Evolutionary conservation across 2,888 invertebrate species (phyloP), one percentile per base, ranked within the genome.

Genomic region (Callyntrura sp.): DNA sequence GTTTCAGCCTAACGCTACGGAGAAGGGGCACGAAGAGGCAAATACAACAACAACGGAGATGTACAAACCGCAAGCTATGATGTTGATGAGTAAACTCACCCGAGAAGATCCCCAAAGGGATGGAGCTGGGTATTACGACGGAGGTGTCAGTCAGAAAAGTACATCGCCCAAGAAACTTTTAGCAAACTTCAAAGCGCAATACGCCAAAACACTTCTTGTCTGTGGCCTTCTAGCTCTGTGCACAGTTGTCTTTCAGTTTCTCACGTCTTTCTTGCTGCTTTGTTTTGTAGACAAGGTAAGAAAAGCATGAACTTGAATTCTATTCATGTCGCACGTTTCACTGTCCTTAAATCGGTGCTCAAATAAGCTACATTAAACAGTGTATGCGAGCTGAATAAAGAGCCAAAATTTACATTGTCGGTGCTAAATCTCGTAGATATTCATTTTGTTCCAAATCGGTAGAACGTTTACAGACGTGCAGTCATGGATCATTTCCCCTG

Each of bases 171-270:
- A 78, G 60, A 73, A 60, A 43, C 62, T 20, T 83, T 76, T 83
- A 3, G 28, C 83, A 73, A 85, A 88, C 70, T 88, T 88, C 62
- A 35, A 79, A 48, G 55, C 45, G 51, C 83, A 90, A 17, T 92
- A 91, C 76, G 90, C 92, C 11, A 91, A 92, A 85, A 76, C 90
- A 43, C 90, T 90, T 23, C 90, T 92, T 4, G 65, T 92, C 51
- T 92, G 90, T 65, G 92, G 92, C 12, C 90, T 92, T 17, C 51
- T 92, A 43, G 90, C 91, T 11, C 23, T 92, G 1, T 91, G 88
- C 79, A 90, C 92, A 1, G 91, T 90, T 43, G 86, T 91, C 90
- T 92, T 92, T 73, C 92, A 92, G 82, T 92, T 92, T 68, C 87
- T 92, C 43, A 88, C 91, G 23, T 90, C 91, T 4, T 90, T 90